Base-by-base conservation (phyloP, 2,888 invertebrate genomes). In the Bombylius discolor region DNA sequence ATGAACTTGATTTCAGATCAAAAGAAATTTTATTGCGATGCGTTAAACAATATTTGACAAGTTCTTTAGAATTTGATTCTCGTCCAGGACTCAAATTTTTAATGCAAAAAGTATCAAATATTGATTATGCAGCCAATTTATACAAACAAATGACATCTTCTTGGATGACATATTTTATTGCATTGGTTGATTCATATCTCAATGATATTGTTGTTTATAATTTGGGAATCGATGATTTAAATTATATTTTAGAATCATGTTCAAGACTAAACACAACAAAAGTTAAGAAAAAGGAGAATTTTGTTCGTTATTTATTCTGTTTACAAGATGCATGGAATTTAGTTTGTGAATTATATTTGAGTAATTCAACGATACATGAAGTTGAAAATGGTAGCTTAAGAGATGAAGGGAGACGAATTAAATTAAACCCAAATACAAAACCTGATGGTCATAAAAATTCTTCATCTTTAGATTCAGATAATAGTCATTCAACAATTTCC, bases 71-170 rank as follows among this genome's bases (percentile, higher is more conserved):
- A 66, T 95, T 96, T 69, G 95, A 96, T 71, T 80, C 84, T 9
- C 80, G 95, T 42, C 95, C 95, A 0, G 95, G 95, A 0, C 76
- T 96, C 31, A 96, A 96, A 72, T 95, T 96, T 70, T 80, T 96
- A 5, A 84, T 94, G 60, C 95, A 96, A 72, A 95, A 95, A 77
- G 92, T 93, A 0, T 89, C 89, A 0, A 88, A 87, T 67, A 79
- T 91, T 60, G 87, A 87, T 58, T 82, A 87, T 64, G 89, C 91
- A 5, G 91, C 93, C 3, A 93, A 92, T 73, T 77, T 93, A n/a
- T 93, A 92, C 69, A 88, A 88, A 58, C 94, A 94, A 74, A 90
- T 93, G 11, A 91, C 92, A 42, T 90, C 92, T 1, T 88, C 93
- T 1, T 92, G 93, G 85, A 86, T 93, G 47, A 87, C 94, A 31